Evolutionary conservation across 2,888 invertebrate species (phyloP), one percentile per base, ranked within the genome.

Genomic region (Trilocha varians): DNA sequence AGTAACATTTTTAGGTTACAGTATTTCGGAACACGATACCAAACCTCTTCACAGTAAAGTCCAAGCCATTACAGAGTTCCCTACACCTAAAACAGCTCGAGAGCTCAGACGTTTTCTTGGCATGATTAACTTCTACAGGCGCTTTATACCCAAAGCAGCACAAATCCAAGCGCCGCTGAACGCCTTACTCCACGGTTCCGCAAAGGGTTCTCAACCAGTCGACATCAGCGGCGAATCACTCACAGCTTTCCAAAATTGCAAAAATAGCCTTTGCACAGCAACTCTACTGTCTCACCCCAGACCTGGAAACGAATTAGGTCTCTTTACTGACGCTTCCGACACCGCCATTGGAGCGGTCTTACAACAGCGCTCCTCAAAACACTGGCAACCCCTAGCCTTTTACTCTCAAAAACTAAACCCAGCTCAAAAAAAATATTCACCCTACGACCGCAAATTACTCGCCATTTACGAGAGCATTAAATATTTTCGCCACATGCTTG

Each of bases 301-400:
- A 9, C 15, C 41, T 3, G 33, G 55, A 4, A 59, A 64, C 1
- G 41, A 49, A 13, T 40, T 74, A 2, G 51, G 57, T 3, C n/a
- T 75, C 0, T 48, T 61, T 2, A 57, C 56, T 0, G 72, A 77
- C 44, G 75, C 74, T 3, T 76, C 73, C 0, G 62, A 71, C 32
- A 40, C 34, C 3, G 60, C 67, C 2, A 53, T 72, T 4, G 76
- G 74, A 2, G 69, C 65, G 1, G 62, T 58, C 0, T 38, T 78
- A 5, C 66, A 77, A 34, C 71, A 75, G 47, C 36, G 25, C 11
- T 18, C 35, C 3, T 33, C 37, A 3, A 14, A 41, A 5, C n/a
- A 1, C 2, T 49, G 49, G 47, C 40, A 40, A 15, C 47, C 46
- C 11, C 34, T 51, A 3, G 44, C 43, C 1, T 46, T 44, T 6